A percentile compares a stretch with the other conserved stretches of the same genome.
Conservation (phyloP, 92 coral and sea anemone genomes). For the Zoanthus solanderi region DNA sequence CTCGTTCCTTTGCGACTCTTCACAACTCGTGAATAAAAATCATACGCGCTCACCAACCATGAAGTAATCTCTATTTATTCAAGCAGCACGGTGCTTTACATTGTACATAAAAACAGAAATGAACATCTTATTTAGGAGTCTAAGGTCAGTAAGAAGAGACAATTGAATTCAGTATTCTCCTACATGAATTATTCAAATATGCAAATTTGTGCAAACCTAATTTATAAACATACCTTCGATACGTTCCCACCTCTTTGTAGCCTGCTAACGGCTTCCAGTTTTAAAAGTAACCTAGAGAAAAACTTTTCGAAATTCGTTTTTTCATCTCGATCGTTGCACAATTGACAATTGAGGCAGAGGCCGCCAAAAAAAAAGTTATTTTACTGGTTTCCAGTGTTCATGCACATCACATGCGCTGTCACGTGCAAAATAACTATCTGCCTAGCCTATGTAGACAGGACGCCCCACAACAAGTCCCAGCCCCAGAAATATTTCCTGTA, state of each 20-base stretch:
- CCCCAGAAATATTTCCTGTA: not conserved
- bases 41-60: too few species aligned
- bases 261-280: constrained; percentile 10
- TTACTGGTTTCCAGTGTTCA: constrained; percentile 5
- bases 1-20: too few species aligned
- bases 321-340: not conserved
- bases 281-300: not conserved
- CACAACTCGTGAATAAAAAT: too few species aligned
- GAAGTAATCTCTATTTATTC: not conserved
- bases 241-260: not conserved
- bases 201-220: constrained; percentile 7
- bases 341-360: not conserved
- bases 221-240: constrained; percentile 6
- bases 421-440: constrained; percentile 1
- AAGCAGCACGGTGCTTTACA: not conserved
- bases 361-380: not conserved
- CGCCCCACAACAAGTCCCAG: constrained; percentile 5
- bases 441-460: constrained; percentile 5
- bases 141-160: not conserved
- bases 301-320: constrained; percentile 1
- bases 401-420: constrained; percentile 1
- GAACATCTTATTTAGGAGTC: not conserved
- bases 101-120: not conserved
- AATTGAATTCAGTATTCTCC: not conserved
- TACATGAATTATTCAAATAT: not conserved